These are phyloP conservation scores for Musca domestica DNA, from an alignment of 1,140 invertebrate species.

Conservation along the genomic window DNA sequence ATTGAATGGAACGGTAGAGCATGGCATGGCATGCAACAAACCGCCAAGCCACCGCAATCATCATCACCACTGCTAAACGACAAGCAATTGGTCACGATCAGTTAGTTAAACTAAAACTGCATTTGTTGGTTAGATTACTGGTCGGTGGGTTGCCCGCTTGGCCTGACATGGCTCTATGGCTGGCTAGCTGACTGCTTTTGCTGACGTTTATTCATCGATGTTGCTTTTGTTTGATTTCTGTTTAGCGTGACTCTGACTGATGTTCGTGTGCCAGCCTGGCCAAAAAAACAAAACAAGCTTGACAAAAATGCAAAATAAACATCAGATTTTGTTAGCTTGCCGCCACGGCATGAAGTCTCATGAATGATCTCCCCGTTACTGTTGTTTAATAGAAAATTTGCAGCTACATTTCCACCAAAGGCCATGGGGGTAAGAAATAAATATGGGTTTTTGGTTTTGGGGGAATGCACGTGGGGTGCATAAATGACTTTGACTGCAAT, in stretches of 20 bases:
- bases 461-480: constrained; percentile 3
- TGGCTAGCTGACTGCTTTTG: too few relatives aligned
- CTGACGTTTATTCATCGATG: neutral
- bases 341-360: constrained; percentile 2
- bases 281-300: too few relatives aligned
- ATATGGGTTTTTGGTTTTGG: neutral
- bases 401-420: neutral
- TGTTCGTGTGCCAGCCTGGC: neutral
- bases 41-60: neutral
- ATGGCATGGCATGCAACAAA: too few relatives aligned
- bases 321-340: neutral
- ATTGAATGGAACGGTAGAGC: too few relatives aligned
- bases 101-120: constrained; percentile 5
- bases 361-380: neutral
- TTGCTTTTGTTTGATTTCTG: neutral
- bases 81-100: constrained; percentile 20
- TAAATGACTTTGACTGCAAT: too few relatives aligned
- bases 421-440: neutral
- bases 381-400: neutral
- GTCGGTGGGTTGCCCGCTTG: too few relatives aligned
- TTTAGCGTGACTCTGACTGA: constrained; percentile 18
- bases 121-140: too few relatives aligned
- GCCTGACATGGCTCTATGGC: too few relatives aligned
- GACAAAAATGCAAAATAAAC: too few relatives aligned
- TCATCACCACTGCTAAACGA: constrained; percentile 6